Evolutionary conservation across 2,797 vertebrate species (phyloP).

Genomic region (Hoplostethus atlanticus): DNA sequence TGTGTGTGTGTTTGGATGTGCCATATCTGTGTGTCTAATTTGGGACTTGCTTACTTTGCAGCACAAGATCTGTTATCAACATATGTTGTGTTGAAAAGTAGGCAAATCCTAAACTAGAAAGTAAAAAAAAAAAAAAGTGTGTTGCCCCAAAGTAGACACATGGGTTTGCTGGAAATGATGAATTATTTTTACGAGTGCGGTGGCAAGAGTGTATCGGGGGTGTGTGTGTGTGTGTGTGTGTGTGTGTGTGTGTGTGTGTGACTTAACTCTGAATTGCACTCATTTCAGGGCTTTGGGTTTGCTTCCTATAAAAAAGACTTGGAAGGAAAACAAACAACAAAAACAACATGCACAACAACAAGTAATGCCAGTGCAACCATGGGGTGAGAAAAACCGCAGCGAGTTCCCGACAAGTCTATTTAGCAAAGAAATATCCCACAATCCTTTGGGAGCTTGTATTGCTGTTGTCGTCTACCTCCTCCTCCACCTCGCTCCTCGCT

Average conservation of each 20-base stretch:
- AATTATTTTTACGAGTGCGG: not conserved
- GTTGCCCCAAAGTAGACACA: not conserved
- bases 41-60: conserved; percentile 18
- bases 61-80: conserved; percentile 6
- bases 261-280: not conserved
- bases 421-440: conserved; percentile 43
- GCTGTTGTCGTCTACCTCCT: conserved; percentile 38
- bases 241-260: not conserved
- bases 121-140: not conserved
- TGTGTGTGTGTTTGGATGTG: not conserved
- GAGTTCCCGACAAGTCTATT: conserved; percentile 22
- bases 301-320: conserved; percentile 2
- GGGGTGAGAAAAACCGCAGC: conserved; percentile 27
- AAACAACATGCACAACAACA: conserved; percentile 38
- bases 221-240: too few relatives aligned
- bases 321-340: conserved; percentile 22
- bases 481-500: conserved; percentile 17
- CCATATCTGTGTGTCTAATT: not conserved
- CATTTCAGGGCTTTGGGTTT: not conserved
- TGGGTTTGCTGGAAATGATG: conserved; percentile 5
- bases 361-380: conserved; percentile 10
- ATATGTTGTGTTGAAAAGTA: conserved; percentile 21
- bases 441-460: conserved; percentile 18
- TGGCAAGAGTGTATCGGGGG: not conserved
- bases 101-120: not conserved